phyloP scores from a whole-genome alignment of 2,113 vertebrate genomes.

The Symphodus melops region DNA sequence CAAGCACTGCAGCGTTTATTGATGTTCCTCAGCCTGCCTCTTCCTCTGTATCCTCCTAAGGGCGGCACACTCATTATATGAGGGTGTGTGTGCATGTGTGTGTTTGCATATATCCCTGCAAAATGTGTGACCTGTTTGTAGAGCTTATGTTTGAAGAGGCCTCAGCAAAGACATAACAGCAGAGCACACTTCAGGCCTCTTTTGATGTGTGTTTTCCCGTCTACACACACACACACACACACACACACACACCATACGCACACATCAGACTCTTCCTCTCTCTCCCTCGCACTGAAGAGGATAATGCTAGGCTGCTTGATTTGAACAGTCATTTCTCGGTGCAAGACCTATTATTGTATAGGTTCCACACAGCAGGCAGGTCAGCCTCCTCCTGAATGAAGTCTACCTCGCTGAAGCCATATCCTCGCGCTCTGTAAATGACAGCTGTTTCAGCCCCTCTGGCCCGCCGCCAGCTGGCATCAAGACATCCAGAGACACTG shows the following conservation, averaged over 20 bases:
- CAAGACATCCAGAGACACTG: constrained; percentile 46
- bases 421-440: constrained; percentile 52
- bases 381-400: constrained; percentile 67
- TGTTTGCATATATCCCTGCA: constrained; percentile 38
- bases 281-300: constrained; percentile 69
- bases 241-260: constrained; percentile 5
- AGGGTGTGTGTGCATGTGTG: neutral
- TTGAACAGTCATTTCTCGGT: constrained; percentile 70
- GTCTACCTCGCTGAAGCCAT: constrained; percentile 48
- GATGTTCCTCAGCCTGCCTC: constrained; percentile 48
- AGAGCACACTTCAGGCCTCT: neutral
- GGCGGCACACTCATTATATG: constrained; percentile 7
- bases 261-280: constrained; percentile 30
- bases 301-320: constrained; percentile 78
- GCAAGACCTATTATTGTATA: constrained; percentile 74
- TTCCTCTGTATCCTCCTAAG: constrained; percentile 31
- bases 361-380: constrained; percentile 71
- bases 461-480: constrained; percentile 69
- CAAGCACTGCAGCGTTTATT: constrained; percentile 64
- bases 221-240: constrained; percentile 22
- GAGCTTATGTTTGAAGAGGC: constrained; percentile 48
- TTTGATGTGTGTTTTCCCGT: constrained; percentile 15
- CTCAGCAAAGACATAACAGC: constrained; percentile 28
- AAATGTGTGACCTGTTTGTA: constrained; percentile 41
- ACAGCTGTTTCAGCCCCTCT: constrained; percentile 71